Percentiles rank a stretch among this genome's conserved stretches.
phyloP scores from a whole-genome alignment of 2,113 vertebrate species.

The Entomyzon cyanotis region DNA sequence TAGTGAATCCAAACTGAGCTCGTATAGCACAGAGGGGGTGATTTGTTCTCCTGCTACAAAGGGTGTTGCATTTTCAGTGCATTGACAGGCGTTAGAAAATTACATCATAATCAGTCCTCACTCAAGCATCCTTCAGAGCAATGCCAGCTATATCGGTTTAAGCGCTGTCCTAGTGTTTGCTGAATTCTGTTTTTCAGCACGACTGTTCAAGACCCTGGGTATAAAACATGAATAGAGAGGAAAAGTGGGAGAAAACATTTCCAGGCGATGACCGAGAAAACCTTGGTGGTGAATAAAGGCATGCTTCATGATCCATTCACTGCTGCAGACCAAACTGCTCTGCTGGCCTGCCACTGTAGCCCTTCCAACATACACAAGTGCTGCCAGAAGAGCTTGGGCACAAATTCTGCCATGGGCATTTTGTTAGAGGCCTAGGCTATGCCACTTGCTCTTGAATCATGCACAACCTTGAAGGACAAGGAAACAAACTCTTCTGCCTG shows the following conservation, averaged over 20 bases:
- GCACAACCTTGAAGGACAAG: not conserved
- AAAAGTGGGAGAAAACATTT: not conserved
- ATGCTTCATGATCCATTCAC: not conserved
- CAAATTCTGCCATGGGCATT: not conserved
- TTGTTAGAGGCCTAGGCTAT: not conserved
- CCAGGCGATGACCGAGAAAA: not conserved
- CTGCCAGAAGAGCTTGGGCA: not conserved
- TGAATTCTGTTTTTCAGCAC: not conserved
- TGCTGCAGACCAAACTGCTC: not conserved
- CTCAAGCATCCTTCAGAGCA: fast-evolving
- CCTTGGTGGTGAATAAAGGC: not conserved
- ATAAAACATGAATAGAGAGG: not conserved
- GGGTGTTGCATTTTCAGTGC: not conserved
- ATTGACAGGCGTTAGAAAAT: not conserved
- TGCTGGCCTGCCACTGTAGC: not conserved
- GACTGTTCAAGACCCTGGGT: not conserved
- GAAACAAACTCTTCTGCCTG: not conserved
- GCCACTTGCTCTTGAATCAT: not conserved
- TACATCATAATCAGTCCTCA: not conserved
- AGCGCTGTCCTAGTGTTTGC: not conserved
- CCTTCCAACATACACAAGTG: not conserved
- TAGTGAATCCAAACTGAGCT: not conserved
- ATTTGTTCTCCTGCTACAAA: not conserved
- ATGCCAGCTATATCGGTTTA: not conserved
- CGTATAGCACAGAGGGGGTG: not conserved